Base-by-base conservation (phyloP, 2,797 vertebrate genomes). In the Trachops cirrhosus region DNA sequence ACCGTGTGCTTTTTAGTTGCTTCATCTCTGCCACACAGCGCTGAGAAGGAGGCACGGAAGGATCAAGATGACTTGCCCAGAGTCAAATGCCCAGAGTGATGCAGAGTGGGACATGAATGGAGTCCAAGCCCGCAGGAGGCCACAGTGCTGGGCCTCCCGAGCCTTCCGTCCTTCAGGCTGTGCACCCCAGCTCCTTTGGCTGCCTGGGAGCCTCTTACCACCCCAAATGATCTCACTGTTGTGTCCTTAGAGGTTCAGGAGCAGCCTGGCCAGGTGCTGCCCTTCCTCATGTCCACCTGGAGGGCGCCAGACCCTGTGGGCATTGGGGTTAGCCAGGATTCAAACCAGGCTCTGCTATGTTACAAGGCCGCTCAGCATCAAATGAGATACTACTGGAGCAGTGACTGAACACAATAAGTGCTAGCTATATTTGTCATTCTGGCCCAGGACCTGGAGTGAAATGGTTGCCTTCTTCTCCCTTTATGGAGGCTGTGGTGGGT, bases 51-150 rank as follows among this genome's bases (percentile, higher is more conserved):
- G 64, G 22, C 11, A 11, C 19, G 10, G 24, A 9, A 41, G 32
- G 26, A 50, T 26, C 14, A 1, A 39, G 32, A n/a, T n/a, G 19
- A 48, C 54, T 77, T 24, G 70, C 29, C 46, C 7, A 3, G 34
- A 79, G n/a, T 57, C 22, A 10, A 57, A 24, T 57, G 54, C 21
- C 3, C 22, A 26, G 16, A 21, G 21, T 67, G 5, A 32, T 0
- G 4, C 7, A 21, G 90, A 46, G 19, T 0, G 0, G 52, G 22
- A 0, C 46, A 39, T 26, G 50, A 7, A 6, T 9, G 0, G 3
- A 5, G 12, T 75, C 68, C 29, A 1, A 15, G 50, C 34, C n/a
- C 0, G 0, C 0, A 2, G 0, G 26, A 59, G 64, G 79, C 54
- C 4, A 0, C 70, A 9, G 32, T 8, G 59, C 39, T 3, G 78